Percentiles rank a stretch among this genome's conserved stretches.
phyloP scores from a whole-genome alignment of 2,113 vertebrate species.

The Poecile atricapillus region DNA sequence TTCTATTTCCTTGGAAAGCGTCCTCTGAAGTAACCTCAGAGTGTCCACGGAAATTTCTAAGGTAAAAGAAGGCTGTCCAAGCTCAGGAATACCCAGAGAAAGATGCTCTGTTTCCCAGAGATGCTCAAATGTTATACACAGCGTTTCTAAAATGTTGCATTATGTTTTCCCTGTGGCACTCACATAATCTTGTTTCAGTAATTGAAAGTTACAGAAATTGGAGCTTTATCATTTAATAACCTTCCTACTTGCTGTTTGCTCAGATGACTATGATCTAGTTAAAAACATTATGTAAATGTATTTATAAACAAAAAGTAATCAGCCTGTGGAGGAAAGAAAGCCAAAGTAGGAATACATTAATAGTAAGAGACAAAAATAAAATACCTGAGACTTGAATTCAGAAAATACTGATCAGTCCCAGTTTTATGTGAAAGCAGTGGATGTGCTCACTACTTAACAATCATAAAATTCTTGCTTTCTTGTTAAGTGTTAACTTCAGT shows the following conservation, averaged over 20 bases:
- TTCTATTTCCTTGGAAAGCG: background rate
- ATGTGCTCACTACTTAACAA: background rate
- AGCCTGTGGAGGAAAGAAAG: background rate
- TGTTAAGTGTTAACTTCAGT: background rate
- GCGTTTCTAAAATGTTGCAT: background rate
- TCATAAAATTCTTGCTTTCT: background rate
- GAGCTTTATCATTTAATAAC: slow-evolving; percentile 8
- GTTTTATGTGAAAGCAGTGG: background rate
- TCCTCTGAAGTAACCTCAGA: background rate
- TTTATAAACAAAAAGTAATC: slow-evolving; percentile 1
- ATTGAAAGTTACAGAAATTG: slow-evolving; percentile 15
- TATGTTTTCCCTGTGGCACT: background rate
- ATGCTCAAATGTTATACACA: background rate
- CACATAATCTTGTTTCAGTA: background rate
- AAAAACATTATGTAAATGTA: background rate
- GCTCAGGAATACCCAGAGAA: background rate
- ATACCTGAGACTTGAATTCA: background rate
- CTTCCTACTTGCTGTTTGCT: background rate
- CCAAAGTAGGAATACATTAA: background rate
- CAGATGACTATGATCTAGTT: background rate
- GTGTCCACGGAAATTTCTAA: background rate
- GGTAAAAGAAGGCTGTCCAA: background rate
- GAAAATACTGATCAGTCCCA: background rate
- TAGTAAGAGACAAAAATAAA: background rate
- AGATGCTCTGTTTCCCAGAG: background rate